Evolutionary conservation across 2,888 invertebrate species (phyloP).

Genomic region (Petrolisthes cinctipes): DNA sequence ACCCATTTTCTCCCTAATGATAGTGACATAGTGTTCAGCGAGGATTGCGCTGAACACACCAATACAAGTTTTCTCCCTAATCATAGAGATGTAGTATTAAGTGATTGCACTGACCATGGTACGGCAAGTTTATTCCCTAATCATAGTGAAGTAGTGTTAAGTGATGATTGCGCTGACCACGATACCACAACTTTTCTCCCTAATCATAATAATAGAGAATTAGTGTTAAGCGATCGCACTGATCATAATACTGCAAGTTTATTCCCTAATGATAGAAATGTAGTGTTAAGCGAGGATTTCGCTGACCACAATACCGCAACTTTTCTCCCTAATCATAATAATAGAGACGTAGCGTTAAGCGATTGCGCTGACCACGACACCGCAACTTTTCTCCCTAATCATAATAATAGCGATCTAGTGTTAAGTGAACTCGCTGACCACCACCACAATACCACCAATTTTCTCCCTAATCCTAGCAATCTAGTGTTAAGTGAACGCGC

Average conservation of each 20-base stretch:
- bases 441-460: constrained; percentile 25
- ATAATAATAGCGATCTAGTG: background rate
- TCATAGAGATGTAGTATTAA: constrained; percentile 41
- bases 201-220: constrained; percentile 26
- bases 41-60: constrained; percentile 3
- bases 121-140: background rate
- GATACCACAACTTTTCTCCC: constrained; percentile 36
- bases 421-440: background rate
- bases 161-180: background rate
- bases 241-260: background rate
- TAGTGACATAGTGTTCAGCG: constrained; percentile 37
- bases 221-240: constrained; percentile 21
- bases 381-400: background rate
- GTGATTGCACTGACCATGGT: constrained; percentile 23
- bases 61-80: constrained; percentile 41
- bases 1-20: constrained; percentile 34
- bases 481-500: constrained; percentile 21
- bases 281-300: background rate
- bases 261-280: background rate
- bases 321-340: constrained; percentile 27
- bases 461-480: constrained; percentile 16
- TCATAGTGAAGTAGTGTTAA: background rate
- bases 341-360: constrained; percentile 36
- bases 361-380: background rate
- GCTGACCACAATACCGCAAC: constrained; percentile 14